A percentile compares a stretch with the other conserved stretches of the same genome.
Conservation (phyloP, 64 coral and sea anemone species). For the Trachythela sp. region DNA sequence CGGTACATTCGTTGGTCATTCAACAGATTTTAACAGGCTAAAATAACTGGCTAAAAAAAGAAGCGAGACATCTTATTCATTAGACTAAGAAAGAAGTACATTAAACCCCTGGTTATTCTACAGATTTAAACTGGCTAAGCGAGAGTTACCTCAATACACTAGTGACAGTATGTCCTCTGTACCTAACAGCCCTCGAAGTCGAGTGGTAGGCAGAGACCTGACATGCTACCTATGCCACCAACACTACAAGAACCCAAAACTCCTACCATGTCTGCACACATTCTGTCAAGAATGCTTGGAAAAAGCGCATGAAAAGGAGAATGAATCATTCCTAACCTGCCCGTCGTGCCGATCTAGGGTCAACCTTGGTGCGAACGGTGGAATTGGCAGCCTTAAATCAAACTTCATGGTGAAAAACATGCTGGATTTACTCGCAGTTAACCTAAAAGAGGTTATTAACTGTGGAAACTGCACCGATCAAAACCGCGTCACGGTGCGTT, state of each 20-base stretch:
- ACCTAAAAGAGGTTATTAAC: slow-evolving; percentile 26
- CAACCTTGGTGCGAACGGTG: background rate
- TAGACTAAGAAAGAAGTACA: too few relatives aligned
- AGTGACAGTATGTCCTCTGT: background rate
- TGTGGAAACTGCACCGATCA: slow-evolving; percentile 28
- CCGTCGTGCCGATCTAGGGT: background rate
- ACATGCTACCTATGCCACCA: background rate
- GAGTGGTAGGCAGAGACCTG: background rate
- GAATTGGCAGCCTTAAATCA: background rate
- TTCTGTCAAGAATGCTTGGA: slow-evolving; percentile 10
- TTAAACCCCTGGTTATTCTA: too few relatives aligned
- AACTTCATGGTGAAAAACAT: slow-evolving; percentile 47
- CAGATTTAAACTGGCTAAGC: too few relatives aligned
- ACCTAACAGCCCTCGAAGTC: background rate
- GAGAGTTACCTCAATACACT: background rate
- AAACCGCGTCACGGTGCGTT: background rate
- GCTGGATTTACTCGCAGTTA: slow-evolving; percentile 18
- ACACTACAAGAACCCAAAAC: slow-evolving; percentile 4
- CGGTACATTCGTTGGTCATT: too few relatives aligned
- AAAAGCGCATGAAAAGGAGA: background rate
- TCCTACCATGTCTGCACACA: background rate
- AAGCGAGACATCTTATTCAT: too few relatives aligned
- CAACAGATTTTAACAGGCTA: too few relatives aligned
- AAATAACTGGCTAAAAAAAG: too few relatives aligned
- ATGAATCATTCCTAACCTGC: background rate